Evolutionary conservation across 2,113 vertebrate genomes (phyloP).

Genomic region (Taurulus bubalis): DNA sequence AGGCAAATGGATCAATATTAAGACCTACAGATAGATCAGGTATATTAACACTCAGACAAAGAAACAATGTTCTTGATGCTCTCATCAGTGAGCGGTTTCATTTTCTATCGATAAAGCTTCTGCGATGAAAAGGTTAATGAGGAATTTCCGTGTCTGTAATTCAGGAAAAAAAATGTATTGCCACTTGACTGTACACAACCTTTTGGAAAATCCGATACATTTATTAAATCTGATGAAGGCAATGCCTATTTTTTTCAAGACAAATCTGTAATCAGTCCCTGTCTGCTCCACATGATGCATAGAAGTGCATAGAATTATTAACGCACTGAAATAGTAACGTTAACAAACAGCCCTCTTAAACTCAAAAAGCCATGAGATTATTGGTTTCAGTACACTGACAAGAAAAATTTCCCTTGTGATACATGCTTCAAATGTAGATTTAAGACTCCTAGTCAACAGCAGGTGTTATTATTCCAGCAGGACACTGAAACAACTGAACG

Average conservation of each 20-base stretch:
- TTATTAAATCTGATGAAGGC: constrained; percentile 47
- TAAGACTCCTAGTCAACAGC: constrained; percentile 10
- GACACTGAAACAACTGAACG: constrained; percentile 37
- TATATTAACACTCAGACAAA: not conserved
- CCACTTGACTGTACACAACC: not conserved
- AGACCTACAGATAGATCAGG: not conserved
- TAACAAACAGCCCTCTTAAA: not conserved
- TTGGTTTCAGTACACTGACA: constrained; percentile 3
- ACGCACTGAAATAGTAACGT: constrained; percentile 4
- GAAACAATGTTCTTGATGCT: not conserved
- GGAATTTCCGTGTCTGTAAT: not conserved
- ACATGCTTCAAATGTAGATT: constrained; percentile 33
- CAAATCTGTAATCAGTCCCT: constrained; percentile 29
- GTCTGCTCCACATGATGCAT: constrained; percentile 21
- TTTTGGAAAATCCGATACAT: constrained; percentile 31
- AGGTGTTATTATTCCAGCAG: constrained; percentile 47
- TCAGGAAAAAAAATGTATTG: not conserved
- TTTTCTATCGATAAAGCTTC: not conserved
- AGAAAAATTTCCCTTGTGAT: constrained; percentile 15
- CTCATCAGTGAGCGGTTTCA: not conserved
- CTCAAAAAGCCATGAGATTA: constrained; percentile 3
- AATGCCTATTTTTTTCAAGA: not conserved
- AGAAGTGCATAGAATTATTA: constrained; percentile 6
- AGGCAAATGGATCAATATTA: not conserved
- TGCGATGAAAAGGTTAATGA: not conserved